phyloP scores from a whole-genome alignment of 2,888 invertebrate genomes.

The Plutella xylostella region DNA sequence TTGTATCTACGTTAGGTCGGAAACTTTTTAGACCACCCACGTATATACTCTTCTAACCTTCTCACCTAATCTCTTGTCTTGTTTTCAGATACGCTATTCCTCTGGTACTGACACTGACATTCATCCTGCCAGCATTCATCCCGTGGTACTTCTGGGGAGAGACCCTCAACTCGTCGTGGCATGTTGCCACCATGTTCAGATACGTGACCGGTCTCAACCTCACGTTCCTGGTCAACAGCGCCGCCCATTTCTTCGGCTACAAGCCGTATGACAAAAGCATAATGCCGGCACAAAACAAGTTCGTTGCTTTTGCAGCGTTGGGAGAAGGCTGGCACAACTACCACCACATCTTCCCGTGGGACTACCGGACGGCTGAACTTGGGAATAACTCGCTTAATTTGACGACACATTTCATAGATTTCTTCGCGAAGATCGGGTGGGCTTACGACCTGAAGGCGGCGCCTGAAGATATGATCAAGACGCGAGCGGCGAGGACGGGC shows the following conservation, averaged over 20 bases:
- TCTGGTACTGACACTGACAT: conserved; percentile 68
- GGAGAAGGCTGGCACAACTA: conserved; percentile 46
- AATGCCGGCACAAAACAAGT: conserved; percentile 25
- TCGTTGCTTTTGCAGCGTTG: conserved; percentile 22
- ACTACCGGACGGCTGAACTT: conserved; percentile 37
- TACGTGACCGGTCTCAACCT: conserved; percentile 69
- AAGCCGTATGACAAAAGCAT: conserved; percentile 51
- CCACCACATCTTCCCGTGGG: conserved; percentile 39
- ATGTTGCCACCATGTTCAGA: conserved; percentile 56
- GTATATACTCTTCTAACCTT: no score
- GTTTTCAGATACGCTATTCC: conserved; percentile 69
- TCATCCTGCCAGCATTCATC: conserved; percentile 61
- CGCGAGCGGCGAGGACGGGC: conserved; percentile 28
- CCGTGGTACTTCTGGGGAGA: conserved; percentile 74
- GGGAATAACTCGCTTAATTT: conserved; percentile 35
- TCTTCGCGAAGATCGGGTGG: conserved; percentile 37
- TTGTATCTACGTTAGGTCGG: no score
- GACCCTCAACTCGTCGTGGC: conserved; percentile 43
- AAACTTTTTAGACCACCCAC: no score
- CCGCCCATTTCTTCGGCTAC: conserved; percentile 67
- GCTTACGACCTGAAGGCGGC: conserved; percentile 36
- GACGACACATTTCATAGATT: conserved; percentile 33
- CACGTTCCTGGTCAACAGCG: conserved; percentile 76
- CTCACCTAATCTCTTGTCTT: no score
- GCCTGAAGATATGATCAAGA: conserved; percentile 23